Evolutionary conservation across 2,888 invertebrate genomes (phyloP).

Genomic region (Drosophila affinis): DNA sequence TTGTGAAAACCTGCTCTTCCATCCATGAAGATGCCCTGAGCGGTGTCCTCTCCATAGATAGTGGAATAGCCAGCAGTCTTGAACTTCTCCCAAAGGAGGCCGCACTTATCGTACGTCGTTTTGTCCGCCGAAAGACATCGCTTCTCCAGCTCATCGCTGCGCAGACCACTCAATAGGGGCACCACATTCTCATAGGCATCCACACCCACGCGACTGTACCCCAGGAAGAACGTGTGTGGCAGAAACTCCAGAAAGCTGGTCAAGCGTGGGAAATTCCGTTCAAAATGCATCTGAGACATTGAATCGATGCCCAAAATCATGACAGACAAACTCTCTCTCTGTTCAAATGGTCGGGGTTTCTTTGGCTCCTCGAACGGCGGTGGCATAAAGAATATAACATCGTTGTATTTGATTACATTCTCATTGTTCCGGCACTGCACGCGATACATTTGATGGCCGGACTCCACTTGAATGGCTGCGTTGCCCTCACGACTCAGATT

Average conservation of each 20-base stretch:
- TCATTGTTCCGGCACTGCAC: neutral
- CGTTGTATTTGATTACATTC: conserved; percentile 17
- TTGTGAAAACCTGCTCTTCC: conserved; percentile 88
- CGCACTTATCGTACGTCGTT: conserved; percentile 89
- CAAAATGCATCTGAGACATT: conserved; percentile 91
- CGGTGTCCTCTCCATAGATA: conserved; percentile 90
- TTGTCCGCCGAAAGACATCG: conserved; percentile 85
- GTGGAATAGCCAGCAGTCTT: conserved; percentile 89
- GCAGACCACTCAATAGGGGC: conserved; percentile 89
- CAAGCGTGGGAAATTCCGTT: conserved; percentile 91
- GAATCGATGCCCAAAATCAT: conserved; percentile 92
- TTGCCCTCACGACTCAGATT: neutral
- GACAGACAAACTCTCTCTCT: conserved; percentile 85
- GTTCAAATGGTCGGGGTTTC: neutral
- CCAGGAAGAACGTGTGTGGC: conserved; percentile 88
- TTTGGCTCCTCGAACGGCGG: neutral
- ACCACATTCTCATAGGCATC: conserved; percentile 95
- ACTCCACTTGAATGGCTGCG: neutral
- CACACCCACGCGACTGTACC: conserved; percentile 95
- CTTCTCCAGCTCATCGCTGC: conserved; percentile 86
- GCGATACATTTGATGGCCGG: conserved; percentile 22
- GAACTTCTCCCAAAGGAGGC: conserved; percentile 91
- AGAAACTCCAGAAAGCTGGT: conserved; percentile 84
- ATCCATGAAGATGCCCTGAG: conserved; percentile 91
- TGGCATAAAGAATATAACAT: conserved; percentile 34